These are phyloP conservation scores for Etheostoma cragini DNA, from an alignment of 2,113 vertebrate species.

Conservation along the genomic window DNA sequence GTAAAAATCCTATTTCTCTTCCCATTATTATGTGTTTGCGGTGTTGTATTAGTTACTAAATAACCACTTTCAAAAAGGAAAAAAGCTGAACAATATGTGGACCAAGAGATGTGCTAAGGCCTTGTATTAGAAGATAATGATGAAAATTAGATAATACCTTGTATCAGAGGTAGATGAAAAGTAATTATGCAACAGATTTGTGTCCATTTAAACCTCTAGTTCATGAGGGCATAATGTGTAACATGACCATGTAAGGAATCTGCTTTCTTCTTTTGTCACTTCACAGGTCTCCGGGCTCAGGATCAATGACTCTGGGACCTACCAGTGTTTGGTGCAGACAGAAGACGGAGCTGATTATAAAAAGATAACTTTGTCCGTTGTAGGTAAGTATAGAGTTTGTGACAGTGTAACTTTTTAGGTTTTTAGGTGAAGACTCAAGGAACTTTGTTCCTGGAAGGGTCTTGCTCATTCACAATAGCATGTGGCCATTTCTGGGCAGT, in stretches of 20 bases:
- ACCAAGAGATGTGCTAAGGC: neutral
- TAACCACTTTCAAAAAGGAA: neutral
- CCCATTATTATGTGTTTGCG: neutral
- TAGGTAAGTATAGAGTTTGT: slow-evolving; percentile 80
- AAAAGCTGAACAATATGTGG: neutral
- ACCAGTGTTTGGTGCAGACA: slow-evolving; percentile 86
- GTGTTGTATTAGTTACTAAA: neutral
- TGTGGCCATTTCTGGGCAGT: slow-evolving; percentile 54
- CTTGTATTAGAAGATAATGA: no score
- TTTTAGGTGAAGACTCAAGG: neutral
- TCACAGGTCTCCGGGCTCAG: slow-evolving; percentile 84
- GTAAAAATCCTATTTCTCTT: neutral
- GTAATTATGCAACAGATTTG: neutral
- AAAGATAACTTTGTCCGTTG: slow-evolving; percentile 84
- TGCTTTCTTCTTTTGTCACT: slow-evolving; percentile 41
- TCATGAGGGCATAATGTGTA: neutral
- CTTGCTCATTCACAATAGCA: neutral
- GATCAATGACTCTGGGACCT: slow-evolving; percentile 87
- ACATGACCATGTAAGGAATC: neutral
- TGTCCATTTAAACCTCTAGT: neutral
- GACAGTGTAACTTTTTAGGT: neutral
- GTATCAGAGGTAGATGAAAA: neutral
- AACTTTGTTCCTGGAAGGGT: slow-evolving; percentile 2
- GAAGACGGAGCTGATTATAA: slow-evolving; percentile 88
- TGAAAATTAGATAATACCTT: no score